Base-by-base conservation (phyloP, 2,888 invertebrate species). In the Cantharis flavilabris region DNA sequence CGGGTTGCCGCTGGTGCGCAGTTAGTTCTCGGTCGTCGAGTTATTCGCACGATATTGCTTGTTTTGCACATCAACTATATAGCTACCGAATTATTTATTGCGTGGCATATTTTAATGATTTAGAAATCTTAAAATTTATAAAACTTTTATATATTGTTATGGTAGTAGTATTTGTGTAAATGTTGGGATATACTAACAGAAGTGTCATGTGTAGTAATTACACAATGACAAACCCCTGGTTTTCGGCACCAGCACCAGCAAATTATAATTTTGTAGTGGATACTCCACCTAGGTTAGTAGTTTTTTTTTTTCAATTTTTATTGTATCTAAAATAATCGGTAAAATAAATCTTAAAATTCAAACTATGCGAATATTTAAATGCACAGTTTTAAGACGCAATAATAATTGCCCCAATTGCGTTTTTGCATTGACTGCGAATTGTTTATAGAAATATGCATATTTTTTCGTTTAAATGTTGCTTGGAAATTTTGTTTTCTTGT, bases 281-380 rank as follows among this genome's bases (percentile, higher is more conserved):
- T 64, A 82, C 84, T 69, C 84, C 86, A 71, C 84, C 87, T 83
- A 87, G 87, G 87, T 87, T 84, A 85, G 87, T 85, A 65, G 3
- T 18, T 20, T 16, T 18, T 20, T n/a, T 18, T 18, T 13, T 65
- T 7, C 9, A 18, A 10, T 3, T 11, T 65, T 23, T 23, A 0
- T 23, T 23, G 63, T 30, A 33, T 13, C 13, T 33, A 4, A 33
- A 30, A 30, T 10, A 13, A 49, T n/a, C n/a, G 3, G 1, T 4
- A 49, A n/a, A 49, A 49, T n/a, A 49, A 30, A n/a, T 49, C 49
- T 13, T 33, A 5, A 13, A 33, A 49, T n/a, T 5, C 13, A 33
- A 33, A 33, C 7, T 26, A 26, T 33, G n/a, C 49, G n/a, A 49
- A n/a, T 49, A 49, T 49, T 49, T 7, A 49, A 33, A 49, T 49